A percentile compares a stretch with the other conserved stretches of the same genome.
phyloP scores from a whole-genome alignment of 2,113 vertebrate genomes.

The Corydoras sp. region DNA sequence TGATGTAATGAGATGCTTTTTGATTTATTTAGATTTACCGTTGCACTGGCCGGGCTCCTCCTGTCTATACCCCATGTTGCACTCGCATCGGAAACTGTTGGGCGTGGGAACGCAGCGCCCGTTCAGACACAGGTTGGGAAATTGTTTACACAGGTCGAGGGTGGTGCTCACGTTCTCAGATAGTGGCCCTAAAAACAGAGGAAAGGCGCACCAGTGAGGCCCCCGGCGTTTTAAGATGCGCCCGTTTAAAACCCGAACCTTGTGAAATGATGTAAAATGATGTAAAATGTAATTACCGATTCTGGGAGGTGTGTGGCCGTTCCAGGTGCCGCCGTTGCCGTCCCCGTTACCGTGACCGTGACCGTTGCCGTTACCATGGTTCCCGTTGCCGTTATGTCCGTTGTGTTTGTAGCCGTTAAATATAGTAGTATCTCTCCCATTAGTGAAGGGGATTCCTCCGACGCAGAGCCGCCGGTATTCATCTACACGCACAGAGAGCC shows the following conservation, averaged over 20 bases:
- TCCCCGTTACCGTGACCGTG: slow-evolving; percentile 5
- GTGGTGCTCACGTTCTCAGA: slow-evolving; percentile 79
- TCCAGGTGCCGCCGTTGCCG: slow-evolving; percentile 47
- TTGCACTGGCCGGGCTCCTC: slow-evolving; percentile 88
- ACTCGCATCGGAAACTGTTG: slow-evolving; percentile 90
- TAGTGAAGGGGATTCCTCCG: slow-evolving; percentile 66
- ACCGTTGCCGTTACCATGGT: slow-evolving; percentile 4
- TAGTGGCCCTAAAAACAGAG: slow-evolving; percentile 65
- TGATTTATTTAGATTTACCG: slow-evolving; percentile 60
- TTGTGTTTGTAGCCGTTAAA: slow-evolving; percentile 20
- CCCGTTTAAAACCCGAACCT: background rate
- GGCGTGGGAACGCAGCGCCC: slow-evolving; percentile 91
- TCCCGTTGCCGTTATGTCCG: slow-evolving; percentile 12
- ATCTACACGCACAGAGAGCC: slow-evolving; percentile 58
- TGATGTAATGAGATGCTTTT: too few species aligned
- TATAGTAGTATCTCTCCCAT: slow-evolving; percentile 25
- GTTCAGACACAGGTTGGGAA: slow-evolving; percentile 90
- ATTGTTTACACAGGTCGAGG: slow-evolving; percentile 91
- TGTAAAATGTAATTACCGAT: background rate
- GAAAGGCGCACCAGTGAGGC: background rate
- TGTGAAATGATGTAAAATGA: too few species aligned
- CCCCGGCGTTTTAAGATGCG: slow-evolving; percentile 51
- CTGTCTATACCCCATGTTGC: slow-evolving; percentile 98
- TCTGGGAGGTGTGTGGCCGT: slow-evolving; percentile 50
- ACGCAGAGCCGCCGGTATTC: slow-evolving; percentile 81